Evolutionary conservation across 2,888 invertebrate genomes (phyloP).

Genomic region (Eudemis profundana): DNA sequence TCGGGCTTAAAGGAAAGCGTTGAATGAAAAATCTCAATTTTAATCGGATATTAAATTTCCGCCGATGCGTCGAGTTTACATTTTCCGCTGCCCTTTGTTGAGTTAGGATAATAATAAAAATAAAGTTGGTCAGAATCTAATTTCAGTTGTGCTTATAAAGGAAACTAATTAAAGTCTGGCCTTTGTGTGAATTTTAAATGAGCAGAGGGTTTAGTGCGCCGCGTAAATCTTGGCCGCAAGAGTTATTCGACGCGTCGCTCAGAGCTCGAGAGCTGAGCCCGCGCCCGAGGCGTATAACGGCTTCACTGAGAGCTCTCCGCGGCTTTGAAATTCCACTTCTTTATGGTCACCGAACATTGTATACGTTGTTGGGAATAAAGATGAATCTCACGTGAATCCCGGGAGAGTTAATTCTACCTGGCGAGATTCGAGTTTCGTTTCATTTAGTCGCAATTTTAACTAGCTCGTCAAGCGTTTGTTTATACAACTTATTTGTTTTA

Average conservation of each 20-base stretch:
- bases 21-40: constrained; percentile 28
- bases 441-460: constrained; percentile 11
- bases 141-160: constrained; percentile 50
- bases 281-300: constrained; percentile 27
- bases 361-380: constrained; percentile 23
- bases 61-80: constrained; percentile 9
- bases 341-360: constrained; percentile 42
- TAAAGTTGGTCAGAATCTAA: constrained; percentile 51
- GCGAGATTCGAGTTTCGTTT: constrained; percentile 14
- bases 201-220: constrained; percentile 49
- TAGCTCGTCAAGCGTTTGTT: not conserved
- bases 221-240: constrained; percentile 54
- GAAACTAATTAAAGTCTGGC: constrained; percentile 60
- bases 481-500: constrained; percentile 1
- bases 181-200: constrained; percentile 62
- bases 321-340: constrained; percentile 34
- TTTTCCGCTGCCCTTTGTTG: constrained; percentile 11
- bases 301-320: constrained; percentile 32
- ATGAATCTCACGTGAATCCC: constrained; percentile 17
- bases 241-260: constrained; percentile 46
- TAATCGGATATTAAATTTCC: constrained; percentile 24
- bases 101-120: constrained; percentile 48
- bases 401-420: constrained; percentile 12
- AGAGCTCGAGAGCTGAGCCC: constrained; percentile 32
- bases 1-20: constrained; percentile 7